Base-by-base conservation (phyloP, 2,113 vertebrate genomes). In the Microcebus jonahi region DNA sequence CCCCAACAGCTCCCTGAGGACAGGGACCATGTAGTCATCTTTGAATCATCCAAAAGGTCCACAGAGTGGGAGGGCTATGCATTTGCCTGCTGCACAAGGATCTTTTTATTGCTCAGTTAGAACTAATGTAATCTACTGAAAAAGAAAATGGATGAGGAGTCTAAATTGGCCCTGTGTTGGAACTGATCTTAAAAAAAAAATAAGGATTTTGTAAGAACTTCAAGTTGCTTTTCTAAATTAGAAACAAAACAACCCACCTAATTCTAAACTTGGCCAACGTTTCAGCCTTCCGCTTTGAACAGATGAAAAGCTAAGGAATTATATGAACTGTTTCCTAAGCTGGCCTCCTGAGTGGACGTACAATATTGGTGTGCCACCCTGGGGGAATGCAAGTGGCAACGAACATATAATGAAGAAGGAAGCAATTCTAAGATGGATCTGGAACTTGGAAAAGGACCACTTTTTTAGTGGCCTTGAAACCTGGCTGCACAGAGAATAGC, bases 311-410 rank as follows among this genome's bases (percentile, higher is more conserved):
- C 87, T 81, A 1, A 50, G 61, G 27, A n/a, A 2, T 0, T 0
- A 6, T n/a, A 45, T 0, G 25, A 27, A 31, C 36, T 1, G 39
- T 4, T 23, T 5, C 0, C 0, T 3, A 20, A 61, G 63, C 71
- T 12, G 0, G 65, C 45, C 63, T 53, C 68, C 0, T 0, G 18
- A 29, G 71, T 34, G 77, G 67, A 34, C 14, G 0, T 1, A 17
- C 3, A 3, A 1, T 1, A 3, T 0, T 0, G 5, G 55, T 0
- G 2, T 8, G 21, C 0, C 0, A 2, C 13, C 27, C 17, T 2
- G 3, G 10, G 20, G 63, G 76, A 55, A 17, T 0, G 3, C 8
- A 2, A 20, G 90, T 0, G 2, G 65, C 25, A 0, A 3, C 8
- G 0, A 2, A 12, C n/a, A 23, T 0, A 0, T 2, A 39, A 21